Evolutionary conservation across 2,888 invertebrate genomes (phyloP), one percentile per base, ranked within the genome.

Genomic region (Tyria jacobaeae): DNA sequence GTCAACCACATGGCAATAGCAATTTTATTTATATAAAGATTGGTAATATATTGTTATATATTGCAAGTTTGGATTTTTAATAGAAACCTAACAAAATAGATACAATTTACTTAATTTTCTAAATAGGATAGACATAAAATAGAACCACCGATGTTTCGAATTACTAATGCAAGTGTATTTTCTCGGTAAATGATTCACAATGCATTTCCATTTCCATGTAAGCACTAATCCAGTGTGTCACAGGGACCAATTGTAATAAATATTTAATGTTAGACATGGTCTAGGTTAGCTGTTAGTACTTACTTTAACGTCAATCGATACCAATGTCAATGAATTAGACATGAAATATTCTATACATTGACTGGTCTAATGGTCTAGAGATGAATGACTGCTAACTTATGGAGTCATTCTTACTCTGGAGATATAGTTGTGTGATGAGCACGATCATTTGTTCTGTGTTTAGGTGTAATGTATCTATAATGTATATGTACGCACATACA

Each of bases 181-280:
- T 68, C 73, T 60, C 50, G 51, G 67, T 72, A 68, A 74, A 71
- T 85, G 85, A 85, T 70, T 84, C 85, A 85, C 61, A 66, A 54
- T 72, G 60, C 72, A 73, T 76, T 83, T 78, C 72, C 72, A 78
- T 57, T 83, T 78, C 73, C 73, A 78, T 57, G 63, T 71, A 62
- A 70, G 61, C 53, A 58, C 58, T 64, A 72, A 61, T 68, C 37
- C 57, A 68, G 70, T 66, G 65, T 76, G 79, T 78, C 76, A 64
- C 66, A 50, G 54, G 47, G 58, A 61, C 56, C 31, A 66, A 70
- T 61, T 65, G 51, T 47, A 62, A 51, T 77, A 66, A 75, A 78
- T 76, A 71, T 66, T 76, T 76, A 49, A 76, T 67, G 59, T 48
- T 6, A 48, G 15, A 47, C 2, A 61, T 27, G 9, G 71, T 68